Base-by-base conservation (phyloP, 1,140 invertebrate species). In the Neodiprion fabricii region DNA sequence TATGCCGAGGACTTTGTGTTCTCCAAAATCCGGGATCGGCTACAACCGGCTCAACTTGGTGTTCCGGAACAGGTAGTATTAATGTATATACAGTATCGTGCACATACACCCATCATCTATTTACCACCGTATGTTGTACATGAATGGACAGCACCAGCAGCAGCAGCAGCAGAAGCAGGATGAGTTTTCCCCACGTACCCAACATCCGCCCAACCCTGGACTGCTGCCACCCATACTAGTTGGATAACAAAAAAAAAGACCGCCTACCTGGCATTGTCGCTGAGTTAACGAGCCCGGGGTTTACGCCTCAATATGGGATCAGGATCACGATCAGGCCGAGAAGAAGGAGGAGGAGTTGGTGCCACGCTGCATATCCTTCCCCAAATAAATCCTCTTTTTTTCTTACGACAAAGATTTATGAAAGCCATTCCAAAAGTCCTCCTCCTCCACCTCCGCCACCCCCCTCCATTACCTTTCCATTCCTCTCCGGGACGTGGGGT, bases 351-450 rank as follows among this genome's bases (percentile, higher is more conserved):
- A 77, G 81, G 80, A 80, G 79, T 76, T 74, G 79, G 81, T 83
- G 81, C 75, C 76, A 76, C 74, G 67, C 77, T 76, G 72, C 69
- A 73, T 69, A 70, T 71, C 75, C 77, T 75, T 81, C 79, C 79
- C 81, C 78, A 79, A 85, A 86, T 86, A 86, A 86, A 86, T 86
- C 85, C 85, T 82, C 82, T 85, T 86, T 86, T 40, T 3, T 85
- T 86, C 86, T 86, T 86, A 86, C 83, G 84, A 85, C 85, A 78
- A 80, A 85, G 85, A 87, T 87, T 87, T 87, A 86, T 87, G 80
- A 86, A 86, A 86, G 82, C 83, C 83, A 85, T 85, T 87, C 80
- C 78, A 78, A 77, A 72, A 67, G 80, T 75, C 80, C 77, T 67
- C 73, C 77, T 72, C 72, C 40, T 14, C 74, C 78, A 75, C 74